Percentiles rank a stretch among this genome's conserved stretches.
Conservation (phyloP, 37 sponge, comb jelly and placozoan species). For the Haliclona indistincta region DNA sequence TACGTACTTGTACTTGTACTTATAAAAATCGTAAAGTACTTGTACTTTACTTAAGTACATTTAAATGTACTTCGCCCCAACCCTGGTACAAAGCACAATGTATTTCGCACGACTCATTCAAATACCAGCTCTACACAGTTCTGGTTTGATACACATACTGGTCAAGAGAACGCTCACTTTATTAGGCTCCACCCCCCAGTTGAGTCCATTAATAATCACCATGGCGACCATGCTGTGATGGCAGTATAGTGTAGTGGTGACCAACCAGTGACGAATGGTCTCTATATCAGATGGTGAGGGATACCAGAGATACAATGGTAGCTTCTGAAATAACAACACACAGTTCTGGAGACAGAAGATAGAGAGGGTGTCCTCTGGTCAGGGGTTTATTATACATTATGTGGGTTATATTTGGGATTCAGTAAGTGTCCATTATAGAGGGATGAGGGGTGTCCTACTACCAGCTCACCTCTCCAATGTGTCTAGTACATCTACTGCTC, state of each 20-base stretch:
- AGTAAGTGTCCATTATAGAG: background rate
- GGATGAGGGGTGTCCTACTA: no score
- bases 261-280: conserved; percentile 58
- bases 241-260: conserved; percentile 49
- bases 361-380: background rate
- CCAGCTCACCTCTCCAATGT: conserved; percentile 64
- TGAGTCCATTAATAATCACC: conserved; percentile 62
- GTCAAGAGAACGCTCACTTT: conserved; percentile 9
- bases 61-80: no score
- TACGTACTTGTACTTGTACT: no score
- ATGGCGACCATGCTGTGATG: conserved; percentile 63
- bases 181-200: conserved; percentile 78
- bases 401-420: no score
- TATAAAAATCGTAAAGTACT: no score
- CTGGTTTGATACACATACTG: no score
- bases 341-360: conserved; percentile 45
- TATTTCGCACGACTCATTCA: no score
- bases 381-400: no score
- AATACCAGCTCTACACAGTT: no score
- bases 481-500: conserved; percentile 18
- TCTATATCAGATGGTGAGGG: conserved; percentile 58
- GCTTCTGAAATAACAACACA: conserved; percentile 65
- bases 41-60: no score
- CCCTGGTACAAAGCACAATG: no score
- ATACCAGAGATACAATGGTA: conserved; percentile 77